Evolutionary conservation across 2,113 vertebrate genomes (phyloP).

Genomic region (Hippocampus abdominalis): DNA sequence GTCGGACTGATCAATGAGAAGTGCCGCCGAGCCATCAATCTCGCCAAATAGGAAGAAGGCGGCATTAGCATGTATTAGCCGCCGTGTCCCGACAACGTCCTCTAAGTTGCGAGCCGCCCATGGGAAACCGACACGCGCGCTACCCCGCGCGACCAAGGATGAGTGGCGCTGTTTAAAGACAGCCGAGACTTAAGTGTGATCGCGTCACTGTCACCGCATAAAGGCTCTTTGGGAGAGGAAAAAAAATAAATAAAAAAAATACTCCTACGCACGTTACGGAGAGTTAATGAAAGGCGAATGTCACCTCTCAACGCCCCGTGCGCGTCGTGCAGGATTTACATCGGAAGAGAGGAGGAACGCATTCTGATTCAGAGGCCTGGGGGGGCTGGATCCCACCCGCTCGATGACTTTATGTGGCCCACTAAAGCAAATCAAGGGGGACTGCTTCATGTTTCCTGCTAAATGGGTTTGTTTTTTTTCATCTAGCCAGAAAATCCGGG

Average conservation of each 20-base stretch:
- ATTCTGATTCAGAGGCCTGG: background rate
- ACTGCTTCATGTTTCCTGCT: too few relatives aligned
- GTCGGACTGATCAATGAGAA: conserved; percentile 75
- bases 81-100: conserved; percentile 64
- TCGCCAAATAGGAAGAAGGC: conserved; percentile 57
- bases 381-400: background rate
- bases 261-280: background rate
- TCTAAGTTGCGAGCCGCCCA: conserved; percentile 60
- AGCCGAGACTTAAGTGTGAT: background rate
- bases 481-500: too few relatives aligned
- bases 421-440: too few relatives aligned
- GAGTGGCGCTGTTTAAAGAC: conserved; percentile 1
- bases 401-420: too few relatives aligned
- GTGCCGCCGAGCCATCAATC: conserved; percentile 72
- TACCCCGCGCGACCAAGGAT: background rate
- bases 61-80: conserved; percentile 73
- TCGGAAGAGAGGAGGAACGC: background rate
- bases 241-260: conserved; percentile 27
- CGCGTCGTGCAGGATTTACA: background rate
- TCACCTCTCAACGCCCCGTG: background rate
- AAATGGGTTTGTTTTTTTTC: too few relatives aligned
- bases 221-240: background rate
- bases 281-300: background rate
- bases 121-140: conserved; percentile 8
- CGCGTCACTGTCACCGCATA: background rate